Evolutionary conservation across 2,113 vertebrate species (phyloP).

Genomic region (Peromyscus californicus): DNA sequence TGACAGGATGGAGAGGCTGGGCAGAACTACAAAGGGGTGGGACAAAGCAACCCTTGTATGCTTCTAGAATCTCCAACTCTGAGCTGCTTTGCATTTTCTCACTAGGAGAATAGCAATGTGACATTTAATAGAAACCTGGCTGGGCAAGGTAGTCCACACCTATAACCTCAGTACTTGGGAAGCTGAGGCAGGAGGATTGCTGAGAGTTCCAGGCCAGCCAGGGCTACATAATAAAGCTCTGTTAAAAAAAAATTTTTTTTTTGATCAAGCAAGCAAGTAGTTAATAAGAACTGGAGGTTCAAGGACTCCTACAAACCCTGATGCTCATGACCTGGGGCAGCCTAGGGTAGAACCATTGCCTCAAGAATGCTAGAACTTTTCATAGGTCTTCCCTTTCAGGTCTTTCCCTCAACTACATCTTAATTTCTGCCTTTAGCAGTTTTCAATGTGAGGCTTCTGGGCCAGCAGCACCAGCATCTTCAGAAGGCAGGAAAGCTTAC

Average conservation of each 20-base stretch:
- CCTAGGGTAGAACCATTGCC: neutral
- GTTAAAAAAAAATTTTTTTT: neutral
- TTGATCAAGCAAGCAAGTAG: neutral
- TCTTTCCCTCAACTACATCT: neutral
- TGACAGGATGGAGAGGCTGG: neutral
- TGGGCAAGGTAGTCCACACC: neutral
- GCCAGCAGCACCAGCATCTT: neutral
- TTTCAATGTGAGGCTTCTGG: neutral
- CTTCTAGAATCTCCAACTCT: neutral
- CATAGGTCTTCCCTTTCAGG: neutral
- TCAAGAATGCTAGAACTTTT: neutral
- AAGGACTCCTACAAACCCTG: neutral
- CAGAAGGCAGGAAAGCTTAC: neutral
- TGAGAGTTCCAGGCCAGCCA: neutral
- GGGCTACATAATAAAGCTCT: neutral
- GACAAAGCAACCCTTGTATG: neutral
- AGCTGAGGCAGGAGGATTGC: neutral
- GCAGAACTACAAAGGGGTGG: conserved; percentile 30
- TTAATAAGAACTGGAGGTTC: neutral
- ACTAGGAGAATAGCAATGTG: neutral
- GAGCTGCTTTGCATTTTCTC: conserved; percentile 41
- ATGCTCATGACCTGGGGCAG: neutral
- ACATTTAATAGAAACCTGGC: conserved; percentile 13
- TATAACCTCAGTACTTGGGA: neutral
- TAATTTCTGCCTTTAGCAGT: neutral